Evolutionary conservation across 2,888 invertebrate species (phyloP).

Genomic region (Caenorhabditis doughertyi): DNA sequence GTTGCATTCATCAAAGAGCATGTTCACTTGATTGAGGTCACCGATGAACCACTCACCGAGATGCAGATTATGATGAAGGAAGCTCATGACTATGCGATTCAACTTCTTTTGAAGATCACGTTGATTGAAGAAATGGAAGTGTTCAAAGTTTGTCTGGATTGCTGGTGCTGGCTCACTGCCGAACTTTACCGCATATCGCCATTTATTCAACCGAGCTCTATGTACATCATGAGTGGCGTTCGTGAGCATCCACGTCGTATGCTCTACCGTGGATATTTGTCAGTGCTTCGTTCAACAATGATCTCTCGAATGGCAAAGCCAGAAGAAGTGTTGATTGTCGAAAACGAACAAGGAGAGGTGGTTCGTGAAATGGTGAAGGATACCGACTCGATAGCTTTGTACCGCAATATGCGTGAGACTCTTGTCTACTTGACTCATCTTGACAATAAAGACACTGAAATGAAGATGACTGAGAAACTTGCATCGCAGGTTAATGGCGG

Average conservation of each 20-base stretch:
- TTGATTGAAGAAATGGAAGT: conserved; percentile 99
- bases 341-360: conserved; percentile 98
- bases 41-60: conserved; percentile 52
- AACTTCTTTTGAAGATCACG: conserved; percentile 86
- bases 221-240: conserved; percentile 29
- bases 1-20: conserved; percentile 98
- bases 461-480: conserved; percentile 98
- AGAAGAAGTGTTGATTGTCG: conserved; percentile 98
- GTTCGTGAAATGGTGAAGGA: conserved; percentile 99
- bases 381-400: conserved; percentile 98
- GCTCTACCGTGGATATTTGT: conserved; percentile 67
- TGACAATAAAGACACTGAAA: conserved; percentile 97
- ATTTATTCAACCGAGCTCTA: conserved; percentile 83
- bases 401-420: conserved; percentile 92
- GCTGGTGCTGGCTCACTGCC: conserved; percentile 95
- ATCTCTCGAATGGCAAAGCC: conserved; percentile 99
- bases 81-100: conserved; percentile 80
- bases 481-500: conserved; percentile 96
- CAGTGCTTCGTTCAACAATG: conserved; percentile 93
- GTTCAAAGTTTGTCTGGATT: conserved; percentile 99
- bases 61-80: conserved; percentile 41
- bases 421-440: conserved; percentile 97
- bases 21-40: conserved; percentile 85
- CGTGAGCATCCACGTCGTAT: conserved; percentile 53
- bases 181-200: conserved; percentile 94